Conservation (phyloP, 2,797 vertebrate species). For the Balearica regulorum region DNA sequence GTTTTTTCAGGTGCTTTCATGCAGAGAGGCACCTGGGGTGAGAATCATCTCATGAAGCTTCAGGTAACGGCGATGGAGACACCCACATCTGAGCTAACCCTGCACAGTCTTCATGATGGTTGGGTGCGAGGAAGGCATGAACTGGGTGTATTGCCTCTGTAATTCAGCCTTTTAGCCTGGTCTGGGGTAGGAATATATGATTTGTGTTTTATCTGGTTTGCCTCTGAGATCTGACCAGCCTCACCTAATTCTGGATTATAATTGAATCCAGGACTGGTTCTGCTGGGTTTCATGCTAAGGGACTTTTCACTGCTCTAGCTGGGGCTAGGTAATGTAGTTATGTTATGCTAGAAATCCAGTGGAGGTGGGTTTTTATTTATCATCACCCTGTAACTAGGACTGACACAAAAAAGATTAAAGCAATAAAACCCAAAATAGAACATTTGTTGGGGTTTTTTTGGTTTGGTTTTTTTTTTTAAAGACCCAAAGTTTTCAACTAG, state of each 20-base stretch:
- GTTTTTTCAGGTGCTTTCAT: neutral
- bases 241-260: neutral
- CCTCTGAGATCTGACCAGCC: neutral
- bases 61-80: neutral
- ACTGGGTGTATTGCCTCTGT: neutral
- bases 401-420: conserved; percentile 38
- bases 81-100: neutral
- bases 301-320: neutral
- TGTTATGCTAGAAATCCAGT: neutral
- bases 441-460: neutral
- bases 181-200: neutral
- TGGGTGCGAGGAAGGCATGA: neutral
- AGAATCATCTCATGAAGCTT: neutral
- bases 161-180: neutral
- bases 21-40: neutral
- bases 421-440: conserved; percentile 22
- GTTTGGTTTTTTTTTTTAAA: neutral
- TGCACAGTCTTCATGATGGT: neutral
- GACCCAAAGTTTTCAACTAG: conserved; percentile 20
- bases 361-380: conserved; percentile 1
- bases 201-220: neutral
- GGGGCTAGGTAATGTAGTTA: neutral
- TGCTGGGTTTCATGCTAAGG: neutral
- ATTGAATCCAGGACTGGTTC: neutral
- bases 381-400: neutral